A percentile compares a stretch with the other conserved stretches of the same genome.
These are phyloP conservation scores for Heliconius melpomene DNA, from an alignment of 1,140 invertebrate genomes.

Conservation along the genomic window DNA sequence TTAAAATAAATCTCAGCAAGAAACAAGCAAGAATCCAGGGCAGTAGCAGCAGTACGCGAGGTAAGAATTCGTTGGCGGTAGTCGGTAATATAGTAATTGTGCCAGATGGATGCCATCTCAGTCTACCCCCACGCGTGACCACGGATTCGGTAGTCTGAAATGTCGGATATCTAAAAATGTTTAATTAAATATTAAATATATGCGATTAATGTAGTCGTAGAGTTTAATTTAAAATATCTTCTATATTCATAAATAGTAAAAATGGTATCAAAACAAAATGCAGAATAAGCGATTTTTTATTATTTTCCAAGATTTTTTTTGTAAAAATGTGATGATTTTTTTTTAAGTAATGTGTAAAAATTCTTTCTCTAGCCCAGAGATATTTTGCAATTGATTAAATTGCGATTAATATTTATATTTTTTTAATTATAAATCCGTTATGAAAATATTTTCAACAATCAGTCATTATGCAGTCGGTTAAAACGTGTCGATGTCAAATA, in stretches of 20 bases:
- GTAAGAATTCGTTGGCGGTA: too few species aligned
- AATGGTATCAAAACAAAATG: not conserved
- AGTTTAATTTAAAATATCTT: too few species aligned
- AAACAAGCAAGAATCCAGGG: too few species aligned
- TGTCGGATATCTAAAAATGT: too few species aligned
- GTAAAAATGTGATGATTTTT: not conserved
- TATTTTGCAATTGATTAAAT: not conserved
- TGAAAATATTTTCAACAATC: slow-evolving; percentile 8
- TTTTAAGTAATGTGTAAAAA: not conserved
- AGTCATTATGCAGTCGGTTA: slow-evolving; percentile 8
- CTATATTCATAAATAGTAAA: too few species aligned
- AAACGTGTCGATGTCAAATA: not conserved
- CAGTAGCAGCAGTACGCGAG: too few species aligned
- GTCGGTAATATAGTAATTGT: too few species aligned
- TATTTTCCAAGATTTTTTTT: not conserved
- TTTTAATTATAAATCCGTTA: not conserved
- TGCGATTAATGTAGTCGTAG: too few species aligned
- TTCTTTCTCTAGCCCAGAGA: not conserved
- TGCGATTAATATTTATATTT: not conserved
- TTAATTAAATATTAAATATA: too few species aligned
- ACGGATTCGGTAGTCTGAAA: too few species aligned
- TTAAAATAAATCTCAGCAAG: not conserved
- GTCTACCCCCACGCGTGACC: too few species aligned
- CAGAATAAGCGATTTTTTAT: slow-evolving; percentile 3
- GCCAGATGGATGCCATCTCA: too few species aligned